These are phyloP conservation scores for Eretmodus cyanostictus DNA, from an alignment of 2,113 vertebrate species.

Conservation along the genomic window DNA sequence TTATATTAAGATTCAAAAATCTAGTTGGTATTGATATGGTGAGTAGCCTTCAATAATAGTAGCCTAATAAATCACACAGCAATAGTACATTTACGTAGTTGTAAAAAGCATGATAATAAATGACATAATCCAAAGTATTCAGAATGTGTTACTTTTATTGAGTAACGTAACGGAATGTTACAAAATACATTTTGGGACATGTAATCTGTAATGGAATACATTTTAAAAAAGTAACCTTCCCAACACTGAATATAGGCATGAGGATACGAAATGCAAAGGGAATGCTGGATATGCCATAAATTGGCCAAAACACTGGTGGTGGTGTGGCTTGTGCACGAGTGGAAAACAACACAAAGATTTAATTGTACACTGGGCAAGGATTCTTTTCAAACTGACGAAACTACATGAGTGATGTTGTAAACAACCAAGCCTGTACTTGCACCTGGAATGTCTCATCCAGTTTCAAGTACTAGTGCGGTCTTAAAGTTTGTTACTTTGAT, in stretches of 20 bases:
- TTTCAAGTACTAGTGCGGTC: not conserved
- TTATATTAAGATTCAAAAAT: not conserved
- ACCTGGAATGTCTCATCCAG: not conserved
- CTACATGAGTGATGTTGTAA: not conserved
- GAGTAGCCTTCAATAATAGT: not conserved
- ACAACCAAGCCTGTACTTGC: not conserved
- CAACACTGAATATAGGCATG: not conserved
- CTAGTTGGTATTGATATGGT: not conserved
- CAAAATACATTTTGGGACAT: not conserved
- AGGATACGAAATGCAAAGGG: not conserved
- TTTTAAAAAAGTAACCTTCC: not conserved
- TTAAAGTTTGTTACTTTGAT: not conserved
- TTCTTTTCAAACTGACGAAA: not conserved
- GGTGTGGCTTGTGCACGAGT: not conserved
- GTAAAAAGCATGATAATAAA: not conserved
- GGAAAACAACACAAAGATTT: not conserved
- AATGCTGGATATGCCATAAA: not conserved
- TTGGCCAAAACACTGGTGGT: not conserved
- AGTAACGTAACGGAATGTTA: not conserved
- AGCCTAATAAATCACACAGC: not conserved
- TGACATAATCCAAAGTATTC: not conserved
- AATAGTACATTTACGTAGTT: not conserved
- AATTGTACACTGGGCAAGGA: not conserved
- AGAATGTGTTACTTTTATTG: not conserved
- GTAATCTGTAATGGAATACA: not conserved